phyloP scores from a whole-genome alignment of 1,140 invertebrate genomes.

The Luehdorfia chinensis region DNA sequence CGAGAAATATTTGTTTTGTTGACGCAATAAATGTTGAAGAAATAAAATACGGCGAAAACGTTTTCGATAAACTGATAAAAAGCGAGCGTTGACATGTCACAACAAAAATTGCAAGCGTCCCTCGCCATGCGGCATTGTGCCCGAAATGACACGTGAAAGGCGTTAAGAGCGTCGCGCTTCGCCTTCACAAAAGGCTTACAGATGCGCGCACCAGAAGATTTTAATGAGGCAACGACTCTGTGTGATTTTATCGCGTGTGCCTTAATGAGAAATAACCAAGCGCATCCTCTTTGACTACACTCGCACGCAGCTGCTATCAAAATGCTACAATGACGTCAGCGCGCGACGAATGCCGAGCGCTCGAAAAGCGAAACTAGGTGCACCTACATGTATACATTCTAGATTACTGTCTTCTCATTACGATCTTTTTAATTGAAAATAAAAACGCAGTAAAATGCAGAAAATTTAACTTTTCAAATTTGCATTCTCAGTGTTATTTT shows the following conservation, averaged over 20 bases:
- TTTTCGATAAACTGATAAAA: slow-evolving; percentile 62
- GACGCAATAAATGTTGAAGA: too few species aligned
- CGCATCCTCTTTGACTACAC: slow-evolving; percentile 69
- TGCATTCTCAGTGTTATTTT: too few species aligned
- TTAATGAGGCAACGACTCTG: slow-evolving; percentile 75
- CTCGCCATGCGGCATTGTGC: slow-evolving; percentile 60
- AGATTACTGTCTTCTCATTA: slow-evolving; percentile 4
- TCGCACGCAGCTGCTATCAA: slow-evolving; percentile 47
- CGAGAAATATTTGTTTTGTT: too few species aligned
- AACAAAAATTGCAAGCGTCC: slow-evolving; percentile 38
- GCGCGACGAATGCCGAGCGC: slow-evolving; percentile 21
- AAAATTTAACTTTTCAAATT: too few species aligned
- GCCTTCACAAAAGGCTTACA: slow-evolving; percentile 74
- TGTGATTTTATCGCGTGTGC: slow-evolving; percentile 72
- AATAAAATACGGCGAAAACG: slow-evolving; percentile 26
- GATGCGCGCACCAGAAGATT: slow-evolving; percentile 75
- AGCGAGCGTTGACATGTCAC: slow-evolving; percentile 55
- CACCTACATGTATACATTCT: slow-evolving; percentile 15
- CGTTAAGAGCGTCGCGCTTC: slow-evolving; percentile 61
- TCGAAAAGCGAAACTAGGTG: slow-evolving; percentile 29
- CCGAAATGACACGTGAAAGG: slow-evolving; percentile 74
- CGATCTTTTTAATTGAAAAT: slow-evolving; percentile 4
- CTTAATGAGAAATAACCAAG: slow-evolving; percentile 75
- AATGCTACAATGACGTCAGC: slow-evolving; percentile 49
- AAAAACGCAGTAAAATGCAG: neutral